Evolutionary conservation across 1,140 invertebrate genomes (phyloP).

Genomic region (Drosophila novamexicana): DNA sequence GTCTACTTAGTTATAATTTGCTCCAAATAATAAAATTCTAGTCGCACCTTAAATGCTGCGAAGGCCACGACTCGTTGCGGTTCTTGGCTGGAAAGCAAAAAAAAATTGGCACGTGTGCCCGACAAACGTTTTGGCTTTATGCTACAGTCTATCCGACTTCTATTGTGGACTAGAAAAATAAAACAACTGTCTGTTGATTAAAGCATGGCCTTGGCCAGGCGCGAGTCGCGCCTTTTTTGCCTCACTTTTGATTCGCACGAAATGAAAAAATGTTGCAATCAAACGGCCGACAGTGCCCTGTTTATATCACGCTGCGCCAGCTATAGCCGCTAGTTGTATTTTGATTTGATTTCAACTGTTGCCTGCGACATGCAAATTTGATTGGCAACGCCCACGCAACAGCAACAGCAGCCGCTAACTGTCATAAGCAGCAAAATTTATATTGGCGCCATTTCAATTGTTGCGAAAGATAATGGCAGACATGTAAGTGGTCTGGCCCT

Average conservation of each 20-base stretch:
- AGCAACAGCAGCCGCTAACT: constrained; percentile 44
- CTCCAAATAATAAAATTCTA: constrained; percentile 67
- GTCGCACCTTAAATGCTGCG: constrained; percentile 62
- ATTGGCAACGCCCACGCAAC: constrained; percentile 77
- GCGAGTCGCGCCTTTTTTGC: constrained; percentile 60
- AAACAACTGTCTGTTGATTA: constrained; percentile 57
- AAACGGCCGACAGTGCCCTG: constrained; percentile 28
- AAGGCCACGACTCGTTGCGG: constrained; percentile 54
- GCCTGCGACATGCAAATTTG: constrained; percentile 75
- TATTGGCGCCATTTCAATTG: constrained; percentile 71
- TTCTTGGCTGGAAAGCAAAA: constrained; percentile 32
- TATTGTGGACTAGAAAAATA: constrained; percentile 8
- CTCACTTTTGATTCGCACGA: constrained; percentile 71
- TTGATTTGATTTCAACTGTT: constrained; percentile 72
- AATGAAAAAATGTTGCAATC: constrained; percentile 58
- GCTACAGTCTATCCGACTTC: constrained; percentile 18
- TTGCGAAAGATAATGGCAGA: constrained; percentile 36
- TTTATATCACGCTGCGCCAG: constrained; percentile 47
- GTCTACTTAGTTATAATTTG: constrained; percentile 36
- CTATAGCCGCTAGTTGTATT: constrained; percentile 43
- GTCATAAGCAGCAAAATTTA: constrained; percentile 64
- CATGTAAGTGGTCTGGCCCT: constrained; percentile 51
- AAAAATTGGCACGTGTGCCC: constrained; percentile 66
- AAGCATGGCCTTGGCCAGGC: constrained; percentile 64
- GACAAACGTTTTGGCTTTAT: constrained; percentile 30